phyloP scores from a whole-genome alignment of 2,888 invertebrate genomes.

The Ecliptopera silaceata region DNA sequence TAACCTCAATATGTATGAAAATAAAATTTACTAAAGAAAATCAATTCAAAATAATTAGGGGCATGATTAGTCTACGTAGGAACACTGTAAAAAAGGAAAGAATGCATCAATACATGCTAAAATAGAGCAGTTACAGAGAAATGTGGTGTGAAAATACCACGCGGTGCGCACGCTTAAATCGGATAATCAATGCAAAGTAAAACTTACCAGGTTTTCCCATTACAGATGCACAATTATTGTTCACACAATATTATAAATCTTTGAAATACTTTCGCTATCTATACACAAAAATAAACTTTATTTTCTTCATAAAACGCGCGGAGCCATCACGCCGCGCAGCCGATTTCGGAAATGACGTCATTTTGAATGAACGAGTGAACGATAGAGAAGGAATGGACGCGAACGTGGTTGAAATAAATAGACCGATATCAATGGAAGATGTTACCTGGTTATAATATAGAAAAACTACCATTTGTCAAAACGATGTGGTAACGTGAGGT shows the following conservation, averaged over 20 bases:
- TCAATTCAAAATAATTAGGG: background rate
- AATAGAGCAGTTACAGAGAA: conserved; percentile 16
- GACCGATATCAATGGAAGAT: background rate
- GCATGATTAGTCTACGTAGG: background rate
- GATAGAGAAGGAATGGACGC: background rate
- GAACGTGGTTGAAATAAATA: too few relatives aligned
- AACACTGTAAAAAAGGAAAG: background rate
- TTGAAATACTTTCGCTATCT: conserved; percentile 49
- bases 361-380: conserved; percentile 45
- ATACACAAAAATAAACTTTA: conserved; percentile 62
- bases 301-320: conserved; percentile 59
- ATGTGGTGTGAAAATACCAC: conserved; percentile 36
- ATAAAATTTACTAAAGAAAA: background rate
- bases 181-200: conserved; percentile 6
- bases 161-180: conserved; percentile 43
- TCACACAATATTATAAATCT: conserved; percentile 31
- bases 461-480: background rate
- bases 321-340: conserved; percentile 62
- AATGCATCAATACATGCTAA: background rate
- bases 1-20: conserved; percentile 17
- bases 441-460: background rate
- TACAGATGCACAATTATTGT: conserved; percentile 33
- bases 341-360: conserved; percentile 69
- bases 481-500: too few relatives aligned
- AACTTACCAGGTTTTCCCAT: conserved; percentile 77